Percentiles rank a stretch among this genome's conserved stretches.
Conservation (phyloP, 2,888 invertebrate genomes). For the Eurytoma adleriae region DNA sequence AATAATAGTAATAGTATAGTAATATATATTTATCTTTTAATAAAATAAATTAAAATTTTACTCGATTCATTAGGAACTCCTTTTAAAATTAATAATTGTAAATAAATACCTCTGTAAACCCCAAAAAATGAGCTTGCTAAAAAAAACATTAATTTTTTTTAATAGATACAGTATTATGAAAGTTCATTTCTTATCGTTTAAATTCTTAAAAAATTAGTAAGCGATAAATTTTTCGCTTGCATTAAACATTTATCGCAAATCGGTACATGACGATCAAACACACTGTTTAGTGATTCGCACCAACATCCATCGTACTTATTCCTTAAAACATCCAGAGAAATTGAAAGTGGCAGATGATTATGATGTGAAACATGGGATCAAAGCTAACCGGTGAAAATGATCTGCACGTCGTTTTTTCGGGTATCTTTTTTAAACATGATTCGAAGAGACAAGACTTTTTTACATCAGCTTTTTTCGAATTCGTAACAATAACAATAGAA, state of each 20-base stretch:
- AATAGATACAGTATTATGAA: conserved; percentile 8
- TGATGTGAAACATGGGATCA: conserved; percentile 26
- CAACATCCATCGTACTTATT: conserved; percentile 5
- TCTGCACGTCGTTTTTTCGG: not conserved
- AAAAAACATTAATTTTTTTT: not conserved
- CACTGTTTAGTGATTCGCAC: conserved; percentile 20
- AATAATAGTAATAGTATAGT: not conserved
- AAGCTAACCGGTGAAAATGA: not conserved
- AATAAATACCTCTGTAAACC: not conserved
- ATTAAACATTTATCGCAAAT: not conserved
- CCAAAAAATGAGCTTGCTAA: not conserved
- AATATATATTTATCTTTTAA: too few species aligned
- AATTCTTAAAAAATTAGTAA: conserved; percentile 32
- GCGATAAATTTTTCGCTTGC: not conserved
- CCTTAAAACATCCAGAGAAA: conserved; percentile 4
- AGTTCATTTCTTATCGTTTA: conserved; percentile 29
- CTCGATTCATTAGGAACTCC: too few species aligned
- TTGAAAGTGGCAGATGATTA: conserved; percentile 12
- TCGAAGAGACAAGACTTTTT: not conserved
- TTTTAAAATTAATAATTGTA: not conserved
- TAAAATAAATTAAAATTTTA: too few species aligned
- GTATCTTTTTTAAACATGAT: conserved; percentile 8
- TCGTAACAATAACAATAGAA: conserved; percentile 54
- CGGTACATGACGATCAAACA: conserved; percentile 3
- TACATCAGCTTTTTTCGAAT: conserved; percentile 19